Percentiles rank a stretch among this genome's conserved stretches.
Evolutionary conservation across 2,113 vertebrate species (phyloP).

Genomic region (Daphoenositta chrysoptera): DNA sequence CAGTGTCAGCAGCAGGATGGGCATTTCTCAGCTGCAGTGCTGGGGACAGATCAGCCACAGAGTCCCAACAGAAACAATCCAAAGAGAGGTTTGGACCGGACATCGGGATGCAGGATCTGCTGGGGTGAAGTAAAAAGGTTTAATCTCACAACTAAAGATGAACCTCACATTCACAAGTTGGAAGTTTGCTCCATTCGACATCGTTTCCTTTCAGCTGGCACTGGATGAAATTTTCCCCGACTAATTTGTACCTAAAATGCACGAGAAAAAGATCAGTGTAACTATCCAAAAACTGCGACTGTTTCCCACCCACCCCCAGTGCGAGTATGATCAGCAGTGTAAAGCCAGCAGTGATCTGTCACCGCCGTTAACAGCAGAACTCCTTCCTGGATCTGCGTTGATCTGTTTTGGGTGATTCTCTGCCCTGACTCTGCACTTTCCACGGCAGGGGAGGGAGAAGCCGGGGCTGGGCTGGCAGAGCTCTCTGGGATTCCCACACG

Average conservation of each 20-base stretch:
- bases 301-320: fast-evolving
- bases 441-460: fast-evolving
- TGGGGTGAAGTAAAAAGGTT: neutral
- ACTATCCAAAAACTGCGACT: fast-evolving
- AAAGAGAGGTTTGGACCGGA: neutral
- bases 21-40: neutral
- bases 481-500: fast-evolving
- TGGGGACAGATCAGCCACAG: neutral
- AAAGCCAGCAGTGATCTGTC: neutral
- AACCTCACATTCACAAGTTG: constrained; percentile 38
- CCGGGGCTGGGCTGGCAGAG: neutral
- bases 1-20: neutral
- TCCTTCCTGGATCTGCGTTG: neutral
- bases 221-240: neutral
- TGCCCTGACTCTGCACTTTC: neutral
- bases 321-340: fast-evolving
- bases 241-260: constrained; percentile 24
- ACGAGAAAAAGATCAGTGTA: neutral
- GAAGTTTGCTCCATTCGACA: constrained; percentile 22
- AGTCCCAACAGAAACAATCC: fast-evolving
- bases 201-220: neutral
- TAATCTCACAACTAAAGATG: neutral
- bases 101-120: fast-evolving
- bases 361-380: neutral
- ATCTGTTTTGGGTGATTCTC: fast-evolving